Base-by-base conservation (phyloP, 2,888 invertebrate species). In the Drosophila lacicola region DNA sequence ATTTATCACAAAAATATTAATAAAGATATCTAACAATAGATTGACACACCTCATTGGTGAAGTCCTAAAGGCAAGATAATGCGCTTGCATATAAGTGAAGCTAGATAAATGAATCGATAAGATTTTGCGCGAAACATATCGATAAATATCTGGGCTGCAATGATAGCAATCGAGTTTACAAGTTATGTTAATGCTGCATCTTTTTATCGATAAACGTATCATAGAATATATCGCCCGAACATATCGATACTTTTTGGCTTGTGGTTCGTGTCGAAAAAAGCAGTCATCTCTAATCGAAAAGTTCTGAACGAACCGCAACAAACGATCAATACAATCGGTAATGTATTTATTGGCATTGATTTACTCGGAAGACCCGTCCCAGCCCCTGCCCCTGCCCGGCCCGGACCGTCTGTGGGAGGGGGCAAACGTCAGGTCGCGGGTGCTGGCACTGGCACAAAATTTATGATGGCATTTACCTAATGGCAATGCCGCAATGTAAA, bases 391-490 rank as follows among this genome's bases (percentile, higher is more conserved):
- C 19, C 25, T 11, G 39, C 25, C 19, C 29, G 37, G 36, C 44
- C 53, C 33, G 11, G 10, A 17, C 19, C 33, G 41, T 33, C 39
- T 39, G 37, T n/a, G 17, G 34, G 14, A 17, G 19, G 21, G 21
- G 21, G 39, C 2, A 17, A n/a, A 34, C 60, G n/a, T 17, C 54
- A 33, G 36, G 44, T 44, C 34, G 42, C 54, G 55, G 55, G 55
- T 36, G 55, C 36, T 45, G 45, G 55, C 51, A 45, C 25, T 51
- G 64, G 42, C 63, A 73, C 57, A 67, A 76, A 80, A 82, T 83
- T 86, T 83, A 83, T 86, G 87, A 78, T 77, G 81, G 84, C 82
- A 86, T 83, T 83, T 83, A 69, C 68, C 81, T 72, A 83, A 82
- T 82, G 82, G 79, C 83, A 80, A 55, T 42, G 66, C 45, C 21